Base-by-base conservation (phyloP, 2,888 invertebrate genomes). In the Tubulanus polymorphus region DNA sequence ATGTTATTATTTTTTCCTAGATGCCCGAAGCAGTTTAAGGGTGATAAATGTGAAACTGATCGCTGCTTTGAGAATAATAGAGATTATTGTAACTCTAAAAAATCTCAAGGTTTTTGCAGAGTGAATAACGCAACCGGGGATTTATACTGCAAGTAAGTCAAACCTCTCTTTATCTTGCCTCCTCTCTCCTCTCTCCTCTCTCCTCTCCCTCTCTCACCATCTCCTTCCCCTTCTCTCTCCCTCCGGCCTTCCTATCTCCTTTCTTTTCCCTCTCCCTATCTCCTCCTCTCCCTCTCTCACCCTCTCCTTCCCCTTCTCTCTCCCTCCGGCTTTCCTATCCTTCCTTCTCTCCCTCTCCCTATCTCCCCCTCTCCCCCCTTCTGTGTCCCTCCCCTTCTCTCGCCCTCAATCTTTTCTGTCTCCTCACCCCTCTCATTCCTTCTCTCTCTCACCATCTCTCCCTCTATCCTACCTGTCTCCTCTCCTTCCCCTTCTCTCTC, bases 111-210 rank as follows among this genome's bases (percentile, higher is more conserved):
- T n/a, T n/a, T n/a, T n/a, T n/a, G n/a, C n/a, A n/a, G n/a, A n/a
- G n/a, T n/a, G n/a, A n/a, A n/a, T 1, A 30, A 50, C 3, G 37
- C 27, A 20, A 55, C 28, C n/a, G 26, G 23, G 32, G 25, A 51
- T 26, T 32, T 50, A 8, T 28, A 49, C 26, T 41, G 45, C 32
- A 47, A 32, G 26, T 54, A 51, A 20, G 23, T 51, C 26, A 37
- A n/a, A 27, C 3, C 45, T 20, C n/a, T n/a, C n/a, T 46, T 56
- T 57, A 60, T 50, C 53, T 58, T 20, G 15, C 15, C 35, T 28
- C 6, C 23, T 23, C 15, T 5, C 2, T 47, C 8, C 23, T 12
- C 32, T 35, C n/a, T 35, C 5, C 15, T 49, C 18, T 49, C 26
- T 49, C 27, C 23, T 23, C 12, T 48, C 28, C 20, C 26, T 23